These are phyloP conservation scores for Rhyzopertha dominica DNA, from an alignment of 1,140 invertebrate species.

Conservation along the genomic window DNA sequence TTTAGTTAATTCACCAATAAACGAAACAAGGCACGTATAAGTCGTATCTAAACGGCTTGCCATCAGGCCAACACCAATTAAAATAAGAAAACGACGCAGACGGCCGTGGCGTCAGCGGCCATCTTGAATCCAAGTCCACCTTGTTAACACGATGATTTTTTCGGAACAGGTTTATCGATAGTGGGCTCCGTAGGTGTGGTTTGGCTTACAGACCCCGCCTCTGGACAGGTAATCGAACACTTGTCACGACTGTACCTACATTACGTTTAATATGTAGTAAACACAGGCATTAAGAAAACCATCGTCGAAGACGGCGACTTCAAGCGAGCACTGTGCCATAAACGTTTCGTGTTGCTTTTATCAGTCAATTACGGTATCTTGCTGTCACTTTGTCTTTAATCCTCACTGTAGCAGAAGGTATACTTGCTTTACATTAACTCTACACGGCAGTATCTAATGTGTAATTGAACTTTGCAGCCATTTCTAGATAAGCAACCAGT, in stretches of 20 bases:
- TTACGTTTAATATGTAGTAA: too few species aligned
- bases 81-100: slow-evolving; percentile 36
- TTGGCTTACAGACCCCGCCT: slow-evolving; percentile 22
- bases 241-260: slow-evolving; percentile 29
- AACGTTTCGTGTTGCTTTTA: too few species aligned
- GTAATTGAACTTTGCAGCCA: too few species aligned
- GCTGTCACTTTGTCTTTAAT: too few species aligned
- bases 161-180: slow-evolving; percentile 37
- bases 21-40: slow-evolving; percentile 32
- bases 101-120: slow-evolving; percentile 35
- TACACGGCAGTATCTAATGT: too few species aligned
- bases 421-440: too few species aligned
- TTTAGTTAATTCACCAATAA: slow-evolving; percentile 29
- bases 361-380: too few species aligned
- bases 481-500: too few species aligned
- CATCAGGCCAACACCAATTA: slow-evolving; percentile 38
- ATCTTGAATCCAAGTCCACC: slow-evolving; percentile 37
- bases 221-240: slow-evolving; percentile 29
- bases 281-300: too few species aligned
- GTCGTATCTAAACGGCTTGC: slow-evolving; percentile 32
- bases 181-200: slow-evolving; percentile 34
- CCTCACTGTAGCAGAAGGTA: too few species aligned
- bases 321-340: too few species aligned
- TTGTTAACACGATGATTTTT: slow-evolving; percentile 40
- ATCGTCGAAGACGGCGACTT: too few species aligned